Evolutionary conservation across 2,888 invertebrate genomes (phyloP), one percentile per base, ranked within the genome.

Genomic region (Acanthococcus lagerstroemiae): DNA sequence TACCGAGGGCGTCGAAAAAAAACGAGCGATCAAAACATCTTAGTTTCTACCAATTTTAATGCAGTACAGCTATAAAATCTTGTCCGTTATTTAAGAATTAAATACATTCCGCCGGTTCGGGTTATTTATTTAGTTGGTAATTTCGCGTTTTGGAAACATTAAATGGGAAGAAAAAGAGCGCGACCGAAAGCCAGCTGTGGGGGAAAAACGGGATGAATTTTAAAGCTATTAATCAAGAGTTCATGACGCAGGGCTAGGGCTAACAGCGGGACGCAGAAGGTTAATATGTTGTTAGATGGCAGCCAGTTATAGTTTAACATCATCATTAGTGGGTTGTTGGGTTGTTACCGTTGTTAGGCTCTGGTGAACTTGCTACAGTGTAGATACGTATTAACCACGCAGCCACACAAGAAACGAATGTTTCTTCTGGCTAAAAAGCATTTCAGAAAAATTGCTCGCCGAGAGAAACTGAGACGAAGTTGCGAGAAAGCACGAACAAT

Each of bases 211-310:
- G 27, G 55, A 55, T 55, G 55, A 55, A 55, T 55, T 55, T 55
- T 30, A 55, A 55, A 55, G 55, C 55, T 55, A 55, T 55, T 55
- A 55, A 55, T 55, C 55, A 55, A 55, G 55, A 55, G 27, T 30
- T 26, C 27, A 12, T 55, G 55, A 55, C 30, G 30, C 30, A 55
- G 30, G 37, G 27, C 55, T 17, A n/a, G n/a, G n/a, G n/a, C n/a
- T 21, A 55, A 45, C 46, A 45, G 30, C 30, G 55, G 55, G 55
- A 30, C 30, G 27, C 55, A 55, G 27, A 17, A 55, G 55, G 55
- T 55, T 55, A 55, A 55, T 55, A 55, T 30, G 55, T 55, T 55
- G 55, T 26, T 55, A 24, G 55, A 55, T 55, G 55, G 55, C 55
- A 55, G 55, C 55, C 37, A 55, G 55, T 55, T 55, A 55, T 55